phyloP scores from a whole-genome alignment of 1,140 invertebrate genomes.

The Cephus cinctus region DNA sequence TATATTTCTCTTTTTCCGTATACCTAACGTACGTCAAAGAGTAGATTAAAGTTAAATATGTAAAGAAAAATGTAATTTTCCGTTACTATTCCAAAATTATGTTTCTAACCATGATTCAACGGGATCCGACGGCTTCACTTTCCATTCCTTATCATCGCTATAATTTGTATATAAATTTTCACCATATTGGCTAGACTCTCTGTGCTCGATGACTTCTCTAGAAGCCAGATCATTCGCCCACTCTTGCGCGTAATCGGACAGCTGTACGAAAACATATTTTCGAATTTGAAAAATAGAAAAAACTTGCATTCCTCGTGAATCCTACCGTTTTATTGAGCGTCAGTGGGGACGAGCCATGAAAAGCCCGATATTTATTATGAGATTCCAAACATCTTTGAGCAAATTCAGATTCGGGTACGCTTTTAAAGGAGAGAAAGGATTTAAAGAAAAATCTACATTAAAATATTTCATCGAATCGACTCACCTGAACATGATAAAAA shows the following conservation, averaged over 20 bases:
- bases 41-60: not conserved
- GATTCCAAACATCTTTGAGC: slow-evolving; percentile 58
- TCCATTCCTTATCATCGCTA: slow-evolving; percentile 51
- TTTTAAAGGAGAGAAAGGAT: too few species aligned
- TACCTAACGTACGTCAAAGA: slow-evolving; percentile 22
- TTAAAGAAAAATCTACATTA: too few species aligned
- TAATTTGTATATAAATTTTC: slow-evolving; percentile 62
- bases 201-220: slow-evolving; percentile 58
- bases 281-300: not conserved
- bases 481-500: too few species aligned
- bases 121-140: slow-evolving; percentile 28
- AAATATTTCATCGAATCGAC: too few species aligned
- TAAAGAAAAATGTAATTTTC: not conserved
- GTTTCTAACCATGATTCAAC: slow-evolving; percentile 42
- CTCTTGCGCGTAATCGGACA: slow-evolving; percentile 58
- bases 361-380: slow-evolving; percentile 65
- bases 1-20: slow-evolving; percentile 30
- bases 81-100: not conserved
- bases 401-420: too few species aligned
- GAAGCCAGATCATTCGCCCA: slow-evolving; percentile 65
- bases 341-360: slow-evolving; percentile 62
- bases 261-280: slow-evolving; percentile 30
- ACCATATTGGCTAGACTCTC: slow-evolving; percentile 58
- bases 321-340: slow-evolving; percentile 64
- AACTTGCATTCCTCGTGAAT: not conserved